Evolutionary conservation across 2,888 invertebrate species (phyloP), one percentile per base, ranked within the genome.

Genomic region (Leptogaster cylindrica): DNA sequence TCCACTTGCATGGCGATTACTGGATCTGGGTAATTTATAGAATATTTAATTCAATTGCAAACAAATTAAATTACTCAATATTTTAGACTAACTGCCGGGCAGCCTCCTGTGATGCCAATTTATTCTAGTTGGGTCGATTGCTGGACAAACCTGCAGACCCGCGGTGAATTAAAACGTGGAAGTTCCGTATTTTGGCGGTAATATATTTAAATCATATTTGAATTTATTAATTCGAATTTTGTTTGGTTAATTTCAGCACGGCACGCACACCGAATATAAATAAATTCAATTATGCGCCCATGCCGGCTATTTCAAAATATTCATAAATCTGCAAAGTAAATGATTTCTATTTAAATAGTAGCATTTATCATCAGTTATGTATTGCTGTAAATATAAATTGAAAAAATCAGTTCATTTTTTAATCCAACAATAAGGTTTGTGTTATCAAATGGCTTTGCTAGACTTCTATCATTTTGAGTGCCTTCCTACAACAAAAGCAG

Each of bases 1-100:
- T 90, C 93, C 8, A 92, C 93, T 68, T 92, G 95, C 75, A 95
- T 96, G 92, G 87, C 90, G 68, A 91, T 96, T 7, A 89, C 89
- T 69, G 89, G 92, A 69, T 89, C 89, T 12, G 89, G 88, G 84
- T 87, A 77, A 78, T 81, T 77, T 6, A 6, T 8, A 31, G 1
- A 58, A 16, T 18, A 16, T 6, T 27, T 14, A 1, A 14, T 10
- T 63, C 28, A 10, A 18, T 10, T 23, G 3, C 1, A 63, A 10
- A 18, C 12, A 16, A 31, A 14, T 25, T 25, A 14, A 66, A 66
- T 18, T 65, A 44, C 31, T 51, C 31, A 20, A 5, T 41, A 67
- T 64, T 64, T 48, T 75, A 89, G 92, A 70, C 83, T 96, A 61
- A 84, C 85, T 71, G 94, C 94, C 52, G 95, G 94, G 18, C 85